Evolutionary conservation across 2,888 invertebrate genomes (phyloP), one percentile per base, ranked within the genome.

Genomic region (Sarcophaga rosellei): DNA sequence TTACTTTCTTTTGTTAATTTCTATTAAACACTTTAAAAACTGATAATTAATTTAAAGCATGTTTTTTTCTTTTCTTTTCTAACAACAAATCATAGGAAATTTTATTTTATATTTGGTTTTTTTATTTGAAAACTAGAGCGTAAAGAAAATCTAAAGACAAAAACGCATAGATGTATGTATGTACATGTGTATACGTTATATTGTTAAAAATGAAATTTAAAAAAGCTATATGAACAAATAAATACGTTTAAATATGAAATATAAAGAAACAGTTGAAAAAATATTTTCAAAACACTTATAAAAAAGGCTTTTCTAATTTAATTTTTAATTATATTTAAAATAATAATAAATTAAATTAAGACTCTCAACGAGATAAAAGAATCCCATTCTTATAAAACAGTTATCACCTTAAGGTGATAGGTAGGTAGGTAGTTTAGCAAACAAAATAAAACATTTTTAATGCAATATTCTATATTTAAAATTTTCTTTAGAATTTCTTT

Each of bases 111-210:
- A 75, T 79, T 79, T 75, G 63, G 44, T 78, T 82, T 86, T 77
- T 73, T 79, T 53, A 79, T 12, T 17, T 80, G 45, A 66, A 83
- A 86, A 80, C 57, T 80, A 86, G 86, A 86, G 86, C 82, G 86
- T 86, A 85, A 80, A 85, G 59, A 81, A 77, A 61, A 75, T 61
- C 72, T 75, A 72, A 84, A 77, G 85, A 85, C 81, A 85, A 81
- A 77, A 85, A 85, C 81, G 85, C 84, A 84, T 61, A 53, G 45
- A 20, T 73, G 20, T 74, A 35, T 15, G 44, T 5, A 10, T 70
- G 57, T 76, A 63, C 15, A 25, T 23, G 2, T 45, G 63, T 75
- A 35, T 6, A 69, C 10, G 0, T 45, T 25, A 57, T 53, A 45
- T 61, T 63, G 57, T 59, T 45, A n/a, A 66, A 61, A 59, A 57